These are phyloP conservation scores for Stichodactyla helianthus DNA, from an alignment of 64 coral and sea anemone genomes.

Conservation along the genomic window DNA sequence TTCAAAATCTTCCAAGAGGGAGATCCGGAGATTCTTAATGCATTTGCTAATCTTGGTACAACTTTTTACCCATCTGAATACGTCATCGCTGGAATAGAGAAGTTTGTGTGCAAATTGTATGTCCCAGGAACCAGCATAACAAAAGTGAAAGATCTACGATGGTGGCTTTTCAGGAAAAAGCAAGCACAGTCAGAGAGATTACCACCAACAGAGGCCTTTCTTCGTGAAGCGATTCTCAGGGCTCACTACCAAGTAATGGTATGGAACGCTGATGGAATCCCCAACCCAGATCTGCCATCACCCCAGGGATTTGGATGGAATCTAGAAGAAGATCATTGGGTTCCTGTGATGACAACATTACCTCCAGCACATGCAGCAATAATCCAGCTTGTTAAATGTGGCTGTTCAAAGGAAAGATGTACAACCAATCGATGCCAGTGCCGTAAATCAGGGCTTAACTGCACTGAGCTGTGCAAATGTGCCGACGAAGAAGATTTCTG, in stretches of 20 bases:
- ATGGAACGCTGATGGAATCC: conserved; percentile 7
- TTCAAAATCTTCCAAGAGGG: conserved; percentile 20
- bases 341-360: conserved; percentile 27
- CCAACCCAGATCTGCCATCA: conserved; percentile 12
- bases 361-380: conserved; percentile 31
- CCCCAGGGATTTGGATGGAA: conserved; percentile 30
- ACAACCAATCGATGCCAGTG: conserved; percentile 44
- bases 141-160: conserved; percentile 25
- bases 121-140: neutral
- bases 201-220: conserved; percentile 29
- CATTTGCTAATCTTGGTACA: conserved; percentile 32
- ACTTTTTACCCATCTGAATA: neutral
- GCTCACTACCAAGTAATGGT: conserved; percentile 38
- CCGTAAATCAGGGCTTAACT: conserved; percentile 40
- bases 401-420: conserved; percentile 31
- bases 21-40: neutral
- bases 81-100: conserved; percentile 1
- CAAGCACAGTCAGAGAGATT: conserved; percentile 38
- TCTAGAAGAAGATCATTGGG: conserved; percentile 24
- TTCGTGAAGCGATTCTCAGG: conserved; percentile 20
- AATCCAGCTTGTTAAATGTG: too few relatives aligned
- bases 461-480: conserved; percentile 64
- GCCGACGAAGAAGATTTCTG: too few relatives aligned
- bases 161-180: too few relatives aligned
- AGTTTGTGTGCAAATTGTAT: conserved; percentile 30